These are phyloP conservation scores for Wasmannia auropunctata DNA, from an alignment of 1,140 invertebrate species.

Conservation along the genomic window DNA sequence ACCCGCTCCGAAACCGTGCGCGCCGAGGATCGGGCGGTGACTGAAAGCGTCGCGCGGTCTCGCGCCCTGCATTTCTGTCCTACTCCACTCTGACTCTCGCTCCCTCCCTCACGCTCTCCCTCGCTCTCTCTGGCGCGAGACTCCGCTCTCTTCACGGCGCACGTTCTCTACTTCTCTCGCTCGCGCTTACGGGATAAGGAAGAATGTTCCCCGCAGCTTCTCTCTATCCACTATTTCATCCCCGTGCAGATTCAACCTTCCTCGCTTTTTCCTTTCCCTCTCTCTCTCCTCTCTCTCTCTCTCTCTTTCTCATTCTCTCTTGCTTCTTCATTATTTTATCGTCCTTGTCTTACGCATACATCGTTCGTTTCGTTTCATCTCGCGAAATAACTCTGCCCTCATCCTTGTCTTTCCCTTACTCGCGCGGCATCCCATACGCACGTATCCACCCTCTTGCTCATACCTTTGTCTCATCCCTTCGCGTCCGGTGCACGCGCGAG, in stretches of 20 bases:
- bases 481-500: slow-evolving; percentile 73
- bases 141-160: slow-evolving; percentile 27
- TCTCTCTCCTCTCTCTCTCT: background rate
- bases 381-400: slow-evolving; percentile 22
- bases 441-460: slow-evolving; percentile 45
- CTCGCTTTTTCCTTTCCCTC: background rate
- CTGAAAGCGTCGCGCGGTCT: slow-evolving; percentile 78
- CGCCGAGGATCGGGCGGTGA: slow-evolving; percentile 84
- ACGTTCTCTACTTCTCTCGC: slow-evolving; percentile 14
- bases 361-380: slow-evolving; percentile 36
- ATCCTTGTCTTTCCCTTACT: slow-evolving; percentile 20
- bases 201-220: slow-evolving; percentile 44
- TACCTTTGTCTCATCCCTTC: slow-evolving; percentile 24
- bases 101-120: slow-evolving; percentile 24
- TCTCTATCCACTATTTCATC: slow-evolving; percentile 21
- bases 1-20: slow-evolving; percentile 77
- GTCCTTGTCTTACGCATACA: slow-evolving; percentile 3
- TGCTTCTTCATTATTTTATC: slow-evolving; percentile 52
- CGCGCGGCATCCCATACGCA: slow-evolving; percentile 38
- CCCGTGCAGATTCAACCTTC: slow-evolving; percentile 19
- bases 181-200: slow-evolving; percentile 21
- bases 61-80: slow-evolving; percentile 63
- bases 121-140: background rate
- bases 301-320: slow-evolving; percentile 41
- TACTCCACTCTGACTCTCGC: slow-evolving; percentile 54